Evolutionary conservation across 2,888 invertebrate genomes (phyloP).

Genomic region (Drosophila lacicola): DNA sequence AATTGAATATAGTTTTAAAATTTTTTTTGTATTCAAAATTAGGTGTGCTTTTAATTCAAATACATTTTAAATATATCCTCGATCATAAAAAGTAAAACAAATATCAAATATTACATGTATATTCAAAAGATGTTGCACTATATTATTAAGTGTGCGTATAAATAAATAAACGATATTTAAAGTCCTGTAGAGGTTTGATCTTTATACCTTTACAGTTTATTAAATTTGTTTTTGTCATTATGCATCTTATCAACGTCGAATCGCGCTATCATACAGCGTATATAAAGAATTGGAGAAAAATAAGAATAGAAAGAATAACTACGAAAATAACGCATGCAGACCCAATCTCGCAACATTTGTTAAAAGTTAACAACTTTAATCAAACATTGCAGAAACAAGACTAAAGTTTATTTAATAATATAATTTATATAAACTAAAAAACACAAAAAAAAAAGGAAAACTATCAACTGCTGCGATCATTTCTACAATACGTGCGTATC

Average conservation of each 20-base stretch:
- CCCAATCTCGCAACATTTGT: background rate
- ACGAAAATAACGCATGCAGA: background rate
- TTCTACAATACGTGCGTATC: conserved; percentile 16
- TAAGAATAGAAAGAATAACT: background rate
- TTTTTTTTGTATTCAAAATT: conserved; percentile 1
- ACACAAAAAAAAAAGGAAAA: background rate
- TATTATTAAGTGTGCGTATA: conserved; percentile 21
- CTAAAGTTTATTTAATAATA: background rate
- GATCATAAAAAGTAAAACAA: conserved; percentile 29
- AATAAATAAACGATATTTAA: conserved; percentile 18
- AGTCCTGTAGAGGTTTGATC: background rate
- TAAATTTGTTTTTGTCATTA: background rate
- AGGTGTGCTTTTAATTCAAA: conserved; percentile 24
- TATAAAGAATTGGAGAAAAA: too few species aligned
- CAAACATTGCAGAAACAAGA: background rate
- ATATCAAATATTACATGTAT: conserved; percentile 35
- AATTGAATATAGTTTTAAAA: background rate
- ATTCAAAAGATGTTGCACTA: conserved; percentile 20
- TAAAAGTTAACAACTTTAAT: background rate
- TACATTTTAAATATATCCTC: conserved; percentile 18
- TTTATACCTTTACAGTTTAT: background rate
- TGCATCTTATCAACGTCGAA: too few species aligned
- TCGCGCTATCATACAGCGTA: too few species aligned
- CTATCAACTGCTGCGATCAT: background rate
- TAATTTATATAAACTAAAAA: background rate